Percentiles rank a stretch among this genome's conserved stretches.
Conservation (phyloP, 2,113 vertebrate species). For the Labrus mixtus region DNA sequence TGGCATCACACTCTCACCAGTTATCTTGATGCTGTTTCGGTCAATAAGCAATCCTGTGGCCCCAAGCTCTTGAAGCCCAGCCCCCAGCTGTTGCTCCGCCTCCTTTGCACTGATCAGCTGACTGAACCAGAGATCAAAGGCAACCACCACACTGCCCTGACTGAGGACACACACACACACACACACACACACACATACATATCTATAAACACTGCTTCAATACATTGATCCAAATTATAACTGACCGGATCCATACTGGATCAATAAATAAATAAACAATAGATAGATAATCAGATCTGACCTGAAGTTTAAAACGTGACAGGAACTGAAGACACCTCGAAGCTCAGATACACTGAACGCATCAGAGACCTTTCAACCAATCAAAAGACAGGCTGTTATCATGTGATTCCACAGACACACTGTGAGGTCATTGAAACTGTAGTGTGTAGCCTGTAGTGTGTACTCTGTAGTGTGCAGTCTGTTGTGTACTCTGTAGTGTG, state of each 20-base stretch:
- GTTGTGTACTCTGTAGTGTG: too few species aligned
- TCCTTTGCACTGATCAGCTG: constrained; percentile 29
- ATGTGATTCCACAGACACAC: not conserved
- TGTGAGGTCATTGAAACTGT: not conserved
- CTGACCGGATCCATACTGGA: too few species aligned
- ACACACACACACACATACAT: too few species aligned
- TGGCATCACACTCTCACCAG: constrained; percentile 58
- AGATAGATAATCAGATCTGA: constrained; percentile 33
- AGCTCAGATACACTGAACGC: constrained; percentile 57
- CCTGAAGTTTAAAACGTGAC: constrained; percentile 78
- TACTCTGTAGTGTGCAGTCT: too few species aligned
- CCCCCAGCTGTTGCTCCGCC: constrained; percentile 59
- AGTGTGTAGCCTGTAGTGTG: too few species aligned
- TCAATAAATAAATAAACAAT: too few species aligned
- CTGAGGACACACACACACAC: constrained; percentile 50
- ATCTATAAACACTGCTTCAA: too few species aligned
- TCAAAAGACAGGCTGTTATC: constrained; percentile 26
- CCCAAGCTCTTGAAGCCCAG: constrained; percentile 54
- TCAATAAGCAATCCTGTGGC: constrained; percentile 60
- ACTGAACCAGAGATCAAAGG: constrained; percentile 73
- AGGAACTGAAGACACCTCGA: constrained; percentile 53
- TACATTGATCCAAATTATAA: too few species aligned
- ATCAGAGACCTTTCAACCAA: constrained; percentile 72
- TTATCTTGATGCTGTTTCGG: constrained; percentile 66
- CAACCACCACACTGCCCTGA: constrained; percentile 76